These are phyloP conservation scores for Pseudochromis fuscus DNA, from an alignment of 2,797 vertebrate genomes.

Conservation along the genomic window DNA sequence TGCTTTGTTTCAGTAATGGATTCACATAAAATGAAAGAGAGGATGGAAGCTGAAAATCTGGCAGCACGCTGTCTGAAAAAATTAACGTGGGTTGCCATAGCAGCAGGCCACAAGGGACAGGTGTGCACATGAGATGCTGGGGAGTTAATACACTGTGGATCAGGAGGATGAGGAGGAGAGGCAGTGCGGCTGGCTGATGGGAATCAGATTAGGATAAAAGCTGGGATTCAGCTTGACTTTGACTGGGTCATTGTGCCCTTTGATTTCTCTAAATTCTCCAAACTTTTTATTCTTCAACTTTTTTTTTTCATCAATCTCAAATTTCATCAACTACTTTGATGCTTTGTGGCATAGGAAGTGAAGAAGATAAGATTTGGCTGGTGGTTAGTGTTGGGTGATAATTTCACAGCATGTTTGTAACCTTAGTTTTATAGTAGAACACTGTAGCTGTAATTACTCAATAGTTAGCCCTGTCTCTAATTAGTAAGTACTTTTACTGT, in stretches of 20 bases:
- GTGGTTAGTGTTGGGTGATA: neutral
- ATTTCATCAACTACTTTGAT: neutral
- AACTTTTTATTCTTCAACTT: neutral
- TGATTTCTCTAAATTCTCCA: constrained; percentile 11
- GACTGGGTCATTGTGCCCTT: constrained; percentile 30
- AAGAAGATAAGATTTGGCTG: neutral
- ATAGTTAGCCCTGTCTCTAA: neutral
- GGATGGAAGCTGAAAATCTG: constrained; percentile 72
- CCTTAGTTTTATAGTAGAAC: neutral
- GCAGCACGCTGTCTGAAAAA: constrained; percentile 61
- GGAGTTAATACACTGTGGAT: constrained; percentile 57
- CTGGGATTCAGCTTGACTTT: constrained; percentile 17
- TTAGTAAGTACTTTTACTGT: neutral
- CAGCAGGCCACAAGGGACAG: constrained; percentile 76
- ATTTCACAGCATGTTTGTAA: neutral
- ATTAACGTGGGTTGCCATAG: constrained; percentile 77
- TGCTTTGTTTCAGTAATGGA: constrained; percentile 79
- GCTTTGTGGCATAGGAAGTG: neutral
- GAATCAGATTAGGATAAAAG: constrained; percentile 36
- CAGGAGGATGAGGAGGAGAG: constrained; percentile 39
- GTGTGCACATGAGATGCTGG: constrained; percentile 73
- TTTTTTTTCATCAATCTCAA: neutral
- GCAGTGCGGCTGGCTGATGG: constrained; percentile 22
- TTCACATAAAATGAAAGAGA: constrained; percentile 75
- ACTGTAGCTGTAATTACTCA: neutral